Base-by-base conservation (phyloP, 2,797 vertebrate genomes). In the Hippopotamyrus pictus region DNA sequence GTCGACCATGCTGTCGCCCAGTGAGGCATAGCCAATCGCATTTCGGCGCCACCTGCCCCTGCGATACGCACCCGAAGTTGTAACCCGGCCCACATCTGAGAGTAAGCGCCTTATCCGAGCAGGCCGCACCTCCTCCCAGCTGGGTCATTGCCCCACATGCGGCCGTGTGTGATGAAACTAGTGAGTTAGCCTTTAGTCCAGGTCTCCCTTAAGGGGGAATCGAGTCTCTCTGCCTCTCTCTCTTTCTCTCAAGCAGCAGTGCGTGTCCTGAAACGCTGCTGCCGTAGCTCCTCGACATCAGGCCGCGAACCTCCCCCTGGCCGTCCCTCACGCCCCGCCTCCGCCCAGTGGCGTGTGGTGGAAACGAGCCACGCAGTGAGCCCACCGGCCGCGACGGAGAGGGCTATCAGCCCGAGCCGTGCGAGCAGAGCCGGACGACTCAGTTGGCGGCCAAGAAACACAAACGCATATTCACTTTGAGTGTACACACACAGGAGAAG, bases 401-500 rank as follows among this genome's bases (percentile, higher is more conserved):
- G 8, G 48, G 82, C 11, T 51, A 85, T 86, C 29, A 14, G 22
- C 85, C 19, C 7, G 6, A 53, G 51, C 25, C 5, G 19, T 8
- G 11, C 19, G 41, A 3, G 25, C 19, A 88, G 29, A n/a, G 37
- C 22, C 19, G n/a, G n/a, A 69, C 46, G 87, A 88, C 57, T 88
- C 87, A 65, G 19, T 65, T 46, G 33, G 57, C 11, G 1, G 25
- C 59, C 17, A 41, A 65, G 25, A 69, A 65, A 69, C 5, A 65
- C 86, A 88, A 62, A 88, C 37, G 46, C 54, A 88, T 46, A 65
- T 88, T 69, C 57, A 14, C 54, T 17, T 69, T 65, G 69, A 69
- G 19, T 46, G 8, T 57, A 87, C 85, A 87, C 51, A 44, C 53
- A 17, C 7, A n/a, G 48, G 14, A 14, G 53, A 33, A 50, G n/a